A percentile compares a stretch with the other conserved stretches of the same genome.
phyloP scores from a whole-genome alignment of 2,113 vertebrate genomes.

The Lycaon pictus region DNA sequence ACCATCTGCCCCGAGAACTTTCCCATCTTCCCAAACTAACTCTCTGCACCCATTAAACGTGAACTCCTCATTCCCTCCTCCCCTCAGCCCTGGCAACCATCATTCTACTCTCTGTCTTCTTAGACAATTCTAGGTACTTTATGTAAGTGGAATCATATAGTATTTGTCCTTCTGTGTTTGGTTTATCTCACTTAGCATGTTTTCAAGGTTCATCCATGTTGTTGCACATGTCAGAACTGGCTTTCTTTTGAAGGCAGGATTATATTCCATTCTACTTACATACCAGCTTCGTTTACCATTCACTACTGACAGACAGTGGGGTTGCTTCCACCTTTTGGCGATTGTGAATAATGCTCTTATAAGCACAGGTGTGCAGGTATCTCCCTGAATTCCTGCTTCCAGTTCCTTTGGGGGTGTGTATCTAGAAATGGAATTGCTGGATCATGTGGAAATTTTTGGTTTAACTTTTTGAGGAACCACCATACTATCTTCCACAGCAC shows the following conservation, averaged over 20 bases:
- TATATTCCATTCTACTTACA: neutral
- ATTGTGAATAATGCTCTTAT: neutral
- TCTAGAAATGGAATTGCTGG: neutral
- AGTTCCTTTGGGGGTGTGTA: neutral
- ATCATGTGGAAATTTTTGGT: neutral
- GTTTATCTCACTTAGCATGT: neutral
- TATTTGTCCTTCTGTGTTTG: neutral
- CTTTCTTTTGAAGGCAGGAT: neutral
- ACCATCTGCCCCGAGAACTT: neutral
- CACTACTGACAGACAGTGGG: neutral
- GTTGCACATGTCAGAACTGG: neutral
- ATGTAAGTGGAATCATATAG: neutral
- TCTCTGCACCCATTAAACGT: neutral
- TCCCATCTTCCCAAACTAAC: neutral
- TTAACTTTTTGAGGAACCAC: neutral
- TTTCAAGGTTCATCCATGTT: neutral
- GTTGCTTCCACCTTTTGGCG: neutral
- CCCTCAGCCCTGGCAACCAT: neutral
- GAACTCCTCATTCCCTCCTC: accelerated
- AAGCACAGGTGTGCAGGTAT: neutral
- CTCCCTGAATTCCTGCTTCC: neutral
- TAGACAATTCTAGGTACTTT: neutral
- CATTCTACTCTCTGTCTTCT: neutral
- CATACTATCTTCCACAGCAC: neutral
- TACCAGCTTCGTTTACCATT: neutral